Conservation (phyloP, 2,797 vertebrate species). For the Eospalax fontanierii region DNA sequence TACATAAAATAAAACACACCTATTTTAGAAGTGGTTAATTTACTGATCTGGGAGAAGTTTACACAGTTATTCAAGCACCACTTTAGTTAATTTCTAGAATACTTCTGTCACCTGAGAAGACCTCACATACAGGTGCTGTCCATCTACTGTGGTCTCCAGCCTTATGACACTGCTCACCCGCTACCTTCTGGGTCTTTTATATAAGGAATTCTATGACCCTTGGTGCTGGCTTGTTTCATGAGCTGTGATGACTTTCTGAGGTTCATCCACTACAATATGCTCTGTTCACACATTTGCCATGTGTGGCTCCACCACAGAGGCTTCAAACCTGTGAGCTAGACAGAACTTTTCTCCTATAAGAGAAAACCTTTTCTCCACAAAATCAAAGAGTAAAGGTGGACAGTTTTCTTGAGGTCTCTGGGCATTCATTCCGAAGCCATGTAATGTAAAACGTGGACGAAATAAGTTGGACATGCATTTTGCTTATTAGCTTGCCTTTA, state of each 20-base stretch:
- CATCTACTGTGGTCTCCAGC: rapidly evolving
- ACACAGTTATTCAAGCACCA: too few relatives aligned
- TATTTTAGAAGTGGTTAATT: neutral
- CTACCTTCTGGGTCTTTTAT: neutral
- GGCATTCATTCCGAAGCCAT: too few relatives aligned
- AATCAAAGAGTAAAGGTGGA: too few relatives aligned
- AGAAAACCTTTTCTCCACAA: neutral
- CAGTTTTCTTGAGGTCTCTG: too few relatives aligned
- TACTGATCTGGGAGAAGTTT: neutral
- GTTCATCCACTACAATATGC: too few relatives aligned
- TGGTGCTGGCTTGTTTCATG: neutral
- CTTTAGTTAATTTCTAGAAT: neutral
- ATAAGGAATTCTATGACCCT: rapidly evolving
- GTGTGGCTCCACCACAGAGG: neutral
- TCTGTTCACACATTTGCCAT: neutral
- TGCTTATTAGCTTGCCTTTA: too few relatives aligned
- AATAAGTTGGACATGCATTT: too few relatives aligned
- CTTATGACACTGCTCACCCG: rapidly evolving
- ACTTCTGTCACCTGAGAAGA: neutral
- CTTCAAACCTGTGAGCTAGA: neutral
- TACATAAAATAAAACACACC: neutral
- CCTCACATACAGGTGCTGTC: rapidly evolving
- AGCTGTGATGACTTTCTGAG: rapidly evolving
- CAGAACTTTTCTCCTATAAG: neutral
- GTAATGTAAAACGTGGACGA: too few relatives aligned